A percentile compares a stretch with the other conserved stretches of the same genome.
These are phyloP conservation scores for Dromococcyx pavoninus DNA, from an alignment of 2,797 vertebrate species.

Conservation along the genomic window DNA sequence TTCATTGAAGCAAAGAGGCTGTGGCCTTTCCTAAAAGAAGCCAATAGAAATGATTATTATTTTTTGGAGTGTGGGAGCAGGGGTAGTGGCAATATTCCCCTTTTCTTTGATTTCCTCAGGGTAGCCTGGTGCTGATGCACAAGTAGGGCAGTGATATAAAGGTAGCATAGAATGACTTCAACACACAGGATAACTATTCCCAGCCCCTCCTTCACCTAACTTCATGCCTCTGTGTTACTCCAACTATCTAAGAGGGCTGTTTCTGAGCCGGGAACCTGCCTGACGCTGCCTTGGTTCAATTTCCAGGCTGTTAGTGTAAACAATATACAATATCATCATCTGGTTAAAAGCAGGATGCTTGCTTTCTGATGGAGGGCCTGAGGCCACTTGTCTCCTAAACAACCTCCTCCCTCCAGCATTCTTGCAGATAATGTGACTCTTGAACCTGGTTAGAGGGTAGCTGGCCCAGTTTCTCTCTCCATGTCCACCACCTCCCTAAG, in stretches of 20 bases:
- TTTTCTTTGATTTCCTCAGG: not conserved
- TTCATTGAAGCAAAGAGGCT: not conserved
- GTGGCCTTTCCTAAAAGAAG: not conserved
- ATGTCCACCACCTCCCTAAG: not conserved
- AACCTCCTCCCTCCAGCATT: not conserved
- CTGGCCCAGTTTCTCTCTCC: not conserved
- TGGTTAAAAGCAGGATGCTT: not conserved
- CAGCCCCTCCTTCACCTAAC: not conserved
- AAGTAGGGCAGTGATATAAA: not conserved
- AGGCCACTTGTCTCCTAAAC: not conserved
- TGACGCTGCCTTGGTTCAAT: not conserved
- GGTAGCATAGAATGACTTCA: not conserved
- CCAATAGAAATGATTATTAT: not conserved
- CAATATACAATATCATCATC: not conserved
- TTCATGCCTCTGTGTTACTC: not conserved
- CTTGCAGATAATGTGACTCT: not conserved
- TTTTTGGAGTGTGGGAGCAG: not conserved
- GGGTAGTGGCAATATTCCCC: not conserved
- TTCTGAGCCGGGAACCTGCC: not conserved
- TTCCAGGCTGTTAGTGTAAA: not conserved
- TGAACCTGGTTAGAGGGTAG: not conserved
- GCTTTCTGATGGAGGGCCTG: not conserved
- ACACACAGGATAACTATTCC: not conserved
- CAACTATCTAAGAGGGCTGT: not conserved
- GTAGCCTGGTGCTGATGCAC: not conserved